Evolutionary conservation across 1,140 invertebrate genomes (phyloP), one percentile per base, ranked within the genome.

Genomic region (Drosophila tsacasi): DNA sequence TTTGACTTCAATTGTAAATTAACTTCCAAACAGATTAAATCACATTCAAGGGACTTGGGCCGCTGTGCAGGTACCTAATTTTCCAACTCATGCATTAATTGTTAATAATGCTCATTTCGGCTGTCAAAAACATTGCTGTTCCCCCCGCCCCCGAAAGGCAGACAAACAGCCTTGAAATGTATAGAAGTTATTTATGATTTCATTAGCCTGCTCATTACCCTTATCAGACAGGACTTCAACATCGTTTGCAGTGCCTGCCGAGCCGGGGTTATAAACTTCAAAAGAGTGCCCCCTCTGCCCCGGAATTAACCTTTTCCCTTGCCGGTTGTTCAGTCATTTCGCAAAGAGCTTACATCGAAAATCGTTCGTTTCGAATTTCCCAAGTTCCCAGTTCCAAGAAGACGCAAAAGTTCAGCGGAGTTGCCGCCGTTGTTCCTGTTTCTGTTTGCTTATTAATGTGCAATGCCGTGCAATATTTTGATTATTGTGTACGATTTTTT

Each of bases 401-500:
- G 21, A 17, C 42, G 19, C 8, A 67, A 67, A 21, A 55, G 63
- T 68, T 71, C 15, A n/a, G 13, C 39, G 30, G 25, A 58, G 35
- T 59, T 75, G 50, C 27, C 44, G 40, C 47, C 44, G 55, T 21
- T 76, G 42, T 59, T 54, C 35, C 35, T 54, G 50, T 50, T 60
- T 60, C 55, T 71, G 19, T 61, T 58, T 63, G 54, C 65, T 76
- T 85, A 84, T 69, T 81, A 85, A 84, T 84, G 74, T 84, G 82
- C 82, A 84, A 78, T 80, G 74, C 63, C 61, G 64, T 81, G 82
- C 82, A 84, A 83, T 83, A 83, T 81, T 81, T 81, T 81, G 67
- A 85, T 85, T 84, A 78, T 78, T 85, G 78, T 81, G 69, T 73
- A 63, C 64, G 10, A 65, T 73, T 58, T 75, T 57, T 42, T 21